Evolutionary conservation across 2,797 vertebrate species (phyloP), one percentile per base, ranked within the genome.

Genomic region (Geotrypetes seraphini): DNA sequence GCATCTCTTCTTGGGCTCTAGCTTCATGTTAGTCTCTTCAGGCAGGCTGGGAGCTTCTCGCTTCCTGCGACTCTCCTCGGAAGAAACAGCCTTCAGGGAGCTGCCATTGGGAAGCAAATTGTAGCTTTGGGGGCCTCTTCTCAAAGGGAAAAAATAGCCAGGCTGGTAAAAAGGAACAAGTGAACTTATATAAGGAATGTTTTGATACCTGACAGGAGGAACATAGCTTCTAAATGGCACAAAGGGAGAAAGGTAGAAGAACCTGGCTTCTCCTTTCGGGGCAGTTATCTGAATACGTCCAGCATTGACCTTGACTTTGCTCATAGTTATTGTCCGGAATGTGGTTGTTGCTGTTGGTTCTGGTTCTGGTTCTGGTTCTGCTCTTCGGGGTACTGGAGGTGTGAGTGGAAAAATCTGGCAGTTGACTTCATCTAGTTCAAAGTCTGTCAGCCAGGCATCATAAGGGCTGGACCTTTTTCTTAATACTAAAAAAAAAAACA

Each of bases 371-470:
- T n/a, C n/a, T n/a, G n/a, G n/a, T n/a, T n/a, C n/a, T n/a, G n/a
- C n/a, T n/a, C n/a, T n/a, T n/a, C n/a, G n/a, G n/a, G 31, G 19
- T 2, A 3, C 30, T 1, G 44, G 29, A 17, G 64, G 60, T 4
- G 62, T 64, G 7, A 66, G 34, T 1, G 62, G 44, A 4, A 71
- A 33, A 33, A 68, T 50, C 32, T 54, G 29, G 14, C 68, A 71
- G 44, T 64, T 33, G 25, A 12, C 8, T 44, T 15, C 33, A 12
- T 40, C 40, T 10, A 39, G 33, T 2, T 32, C 26, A 3, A 1
- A 10, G 19, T 8, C 23, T 25, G 33, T 32, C 30, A 28, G 8
- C 16, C 19, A 13, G n/a, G 25, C 2, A 8, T 18, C 12, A 13
- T 18, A 31, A 14, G 27, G 33, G 2, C 3, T 47, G 15, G 31